Evolutionary conservation across 1,140 invertebrate species (phyloP), one percentile per base, ranked within the genome.

Genomic region (Caenorhabditis remanei): DNA sequence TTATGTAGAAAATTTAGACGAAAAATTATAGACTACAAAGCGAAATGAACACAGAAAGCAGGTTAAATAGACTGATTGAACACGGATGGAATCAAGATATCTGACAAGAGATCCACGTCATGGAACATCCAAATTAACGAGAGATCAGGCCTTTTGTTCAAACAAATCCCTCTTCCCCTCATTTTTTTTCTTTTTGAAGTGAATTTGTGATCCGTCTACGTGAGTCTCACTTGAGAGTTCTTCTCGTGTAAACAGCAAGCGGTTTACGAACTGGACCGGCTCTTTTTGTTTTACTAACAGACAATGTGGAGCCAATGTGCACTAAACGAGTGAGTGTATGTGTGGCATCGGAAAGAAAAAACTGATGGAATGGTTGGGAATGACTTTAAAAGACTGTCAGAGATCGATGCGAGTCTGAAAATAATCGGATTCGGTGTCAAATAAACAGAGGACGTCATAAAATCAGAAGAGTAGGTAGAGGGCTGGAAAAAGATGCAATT

Each of bases 241-340:
- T 48, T 48, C n/a, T 21, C 46, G 71, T 79, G 71, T 79, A 48
- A 79, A 79, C 71, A 79, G 43, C 46, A 48, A 79, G 71, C 46
- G 71, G 71, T 79, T 79, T 79, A 46, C 71, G 46, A 79, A 79
- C 71, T 79, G 71, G 71, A 79, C 71, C 46, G 21, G 71, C 71
- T 79, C 46, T 79, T 79, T 79, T 79, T 50, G 71, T 79, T 79
- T 79, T 79, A 79, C 46, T 50, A 79, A 50, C 71, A 79, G 71
- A 79, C 71, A 79, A 32, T n/a, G 46, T 79, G 71, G 71, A 79
- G 71, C 46, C 71, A 71, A 43, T 46, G 43, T 50, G 71, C 71
- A 71, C 61, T 63, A 58, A 58, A 58, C 61, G 32, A 65, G 24
- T 40, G 24, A 16, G 21, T 32, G 4, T 9, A 32, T 40, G 8